These are phyloP conservation scores for Anguilla anguilla DNA, from an alignment of 2,797 vertebrate genomes.

Conservation along the genomic window DNA sequence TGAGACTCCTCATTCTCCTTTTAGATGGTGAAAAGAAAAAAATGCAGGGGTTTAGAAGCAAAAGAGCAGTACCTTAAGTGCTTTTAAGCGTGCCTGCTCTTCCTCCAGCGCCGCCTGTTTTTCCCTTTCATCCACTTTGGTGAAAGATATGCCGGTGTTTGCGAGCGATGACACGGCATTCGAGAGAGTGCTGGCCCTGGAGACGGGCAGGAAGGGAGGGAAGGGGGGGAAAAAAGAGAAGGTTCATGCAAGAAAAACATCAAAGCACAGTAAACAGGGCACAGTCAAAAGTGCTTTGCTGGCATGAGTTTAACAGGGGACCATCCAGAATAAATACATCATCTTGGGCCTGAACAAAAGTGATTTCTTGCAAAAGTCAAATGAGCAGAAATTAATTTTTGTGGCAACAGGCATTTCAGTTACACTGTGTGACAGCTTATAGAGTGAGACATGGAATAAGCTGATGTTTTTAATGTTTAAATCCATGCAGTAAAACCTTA, in stretches of 20 bases:
- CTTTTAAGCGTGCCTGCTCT: constrained; percentile 92
- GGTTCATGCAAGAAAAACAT: background rate
- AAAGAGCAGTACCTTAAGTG: constrained; percentile 81
- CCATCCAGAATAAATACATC: background rate
- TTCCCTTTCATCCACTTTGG: constrained; percentile 98
- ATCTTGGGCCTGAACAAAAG: constrained; percentile 17
- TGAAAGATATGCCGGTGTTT: constrained; percentile 96
- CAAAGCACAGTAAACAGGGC: constrained; percentile 32
- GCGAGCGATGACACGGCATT: constrained; percentile 96
- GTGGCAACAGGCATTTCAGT: background rate
- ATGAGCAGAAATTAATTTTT: constrained; percentile 27
- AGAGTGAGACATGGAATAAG: background rate
- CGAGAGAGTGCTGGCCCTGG: constrained; percentile 95
- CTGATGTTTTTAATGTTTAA: background rate
- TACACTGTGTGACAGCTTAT: background rate
- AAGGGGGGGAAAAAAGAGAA: background rate
- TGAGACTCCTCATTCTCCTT: background rate
- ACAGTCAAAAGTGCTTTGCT: constrained; percentile 18
- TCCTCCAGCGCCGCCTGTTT: constrained; percentile 98
- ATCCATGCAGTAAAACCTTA: constrained; percentile 23
- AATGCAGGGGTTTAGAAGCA: constrained; percentile 10
- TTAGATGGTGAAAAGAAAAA: background rate
- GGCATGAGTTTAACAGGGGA: constrained; percentile 8
- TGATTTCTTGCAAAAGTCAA: constrained; percentile 5
- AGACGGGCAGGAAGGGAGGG: constrained; percentile 48